Evolutionary conservation across 2,797 vertebrate genomes (phyloP), one percentile per base, ranked within the genome.

Genomic region (Sebastes nivosus): DNA sequence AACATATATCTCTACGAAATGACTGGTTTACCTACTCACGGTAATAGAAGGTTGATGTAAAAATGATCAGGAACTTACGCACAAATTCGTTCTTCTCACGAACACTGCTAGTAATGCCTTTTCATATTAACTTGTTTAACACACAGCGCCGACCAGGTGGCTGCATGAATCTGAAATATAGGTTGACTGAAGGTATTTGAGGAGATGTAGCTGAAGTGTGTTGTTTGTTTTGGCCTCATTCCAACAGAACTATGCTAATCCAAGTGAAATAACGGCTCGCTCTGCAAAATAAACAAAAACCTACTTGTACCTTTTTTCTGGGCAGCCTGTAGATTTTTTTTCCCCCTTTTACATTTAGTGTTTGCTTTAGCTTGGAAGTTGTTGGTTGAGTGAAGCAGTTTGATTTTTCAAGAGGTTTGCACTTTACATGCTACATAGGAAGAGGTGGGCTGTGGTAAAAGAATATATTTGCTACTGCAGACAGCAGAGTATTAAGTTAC

Each of bases 331-430:
- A 55, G 16, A 27, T 67, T 10, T 34, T 50, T 34, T 42, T 42
- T 22, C 8, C 1, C 16, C 42, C 27, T 9, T 68, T 60, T 36
- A 69, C 66, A 25, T 70, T 72, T 59, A 32, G 29, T 87, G 85
- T 91, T 92, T 92, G 79, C 80, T 88, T 90, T 79, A 83, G 52
- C 64, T 30, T 85, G 22, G 80, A 66, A 85, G 84, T 75, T 87
- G 81, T 81, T 80, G 61, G 72, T 78, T 72, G 77, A 88, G 61
- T 78, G 77, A 80, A 79, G 72, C 72, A 36, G 80, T 85, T 85
- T 42, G 57, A 80, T 79, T 77, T 86, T 67, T 83, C 32, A 54
- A 79, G 61, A 80, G 64, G 30, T 85, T 72, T 67, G 22, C 71
- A 73, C 36, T 87, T 85, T 46, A 71, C n/a, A 11, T 32, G 55